phyloP scores from a whole-genome alignment of 37 sponge, comb jelly and placozoan genomes.

The Hormiphora californensis region DNA sequence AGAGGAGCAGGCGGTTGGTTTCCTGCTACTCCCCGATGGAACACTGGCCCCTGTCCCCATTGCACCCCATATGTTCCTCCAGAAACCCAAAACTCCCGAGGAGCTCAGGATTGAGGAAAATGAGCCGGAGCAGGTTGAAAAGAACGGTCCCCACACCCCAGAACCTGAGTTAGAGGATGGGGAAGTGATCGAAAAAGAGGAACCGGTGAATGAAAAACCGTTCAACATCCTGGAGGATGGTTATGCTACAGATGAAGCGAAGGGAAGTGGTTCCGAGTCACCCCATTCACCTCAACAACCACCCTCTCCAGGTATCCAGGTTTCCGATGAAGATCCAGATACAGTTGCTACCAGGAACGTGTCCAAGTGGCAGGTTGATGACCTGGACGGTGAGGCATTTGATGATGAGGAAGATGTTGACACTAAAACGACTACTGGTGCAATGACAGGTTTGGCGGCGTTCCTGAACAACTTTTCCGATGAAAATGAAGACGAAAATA shows the following conservation, averaged over 20 bases:
- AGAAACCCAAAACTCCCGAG: neutral
- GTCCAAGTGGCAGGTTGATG: neutral
- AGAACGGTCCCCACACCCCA: constrained; percentile 16
- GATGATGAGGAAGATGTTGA: constrained; percentile 50
- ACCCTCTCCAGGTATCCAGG: constrained; percentile 1
- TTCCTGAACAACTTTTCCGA: constrained; percentile 20
- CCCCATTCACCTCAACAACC: neutral
- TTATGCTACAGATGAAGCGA: constrained; percentile 14
- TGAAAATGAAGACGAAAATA: neutral
- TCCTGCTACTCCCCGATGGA: constrained; percentile 48
- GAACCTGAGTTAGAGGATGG: constrained; percentile 48
- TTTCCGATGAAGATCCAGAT: constrained; percentile 43
- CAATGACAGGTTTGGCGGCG: constrained; percentile 40
- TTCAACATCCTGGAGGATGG: constrained; percentile 17
- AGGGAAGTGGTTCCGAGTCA: neutral
- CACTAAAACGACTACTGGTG: neutral
- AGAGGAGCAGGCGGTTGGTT: constrained; percentile 48
- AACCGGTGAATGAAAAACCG: neutral
- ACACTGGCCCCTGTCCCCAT: constrained; percentile 25
- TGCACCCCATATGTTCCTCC: constrained; percentile 40
- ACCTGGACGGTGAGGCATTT: neutral
- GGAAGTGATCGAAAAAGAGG: constrained; percentile 17
- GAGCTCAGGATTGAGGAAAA: neutral
- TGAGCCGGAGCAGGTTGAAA: neutral
- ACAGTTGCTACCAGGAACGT: constrained; percentile 14